Evolutionary conservation across 2,888 invertebrate genomes (phyloP).

Genomic region (Ochlodes sylvanus): DNA sequence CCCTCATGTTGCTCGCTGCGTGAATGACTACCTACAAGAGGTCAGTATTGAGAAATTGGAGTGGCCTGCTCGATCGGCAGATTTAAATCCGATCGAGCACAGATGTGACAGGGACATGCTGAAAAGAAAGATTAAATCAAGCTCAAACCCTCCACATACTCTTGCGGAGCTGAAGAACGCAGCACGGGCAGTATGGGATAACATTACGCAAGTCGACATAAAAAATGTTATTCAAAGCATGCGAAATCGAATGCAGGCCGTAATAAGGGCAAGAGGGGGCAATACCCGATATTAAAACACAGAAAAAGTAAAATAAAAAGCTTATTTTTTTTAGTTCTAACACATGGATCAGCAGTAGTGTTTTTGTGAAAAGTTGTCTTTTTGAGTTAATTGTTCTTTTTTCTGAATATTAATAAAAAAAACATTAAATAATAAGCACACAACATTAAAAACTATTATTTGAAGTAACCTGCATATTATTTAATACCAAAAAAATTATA

Average conservation of each 20-base stretch:
- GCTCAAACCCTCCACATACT: conserved; percentile 3
- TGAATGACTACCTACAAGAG: conserved; percentile 26
- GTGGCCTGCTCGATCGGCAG: conserved; percentile 42
- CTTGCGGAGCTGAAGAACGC: not conserved
- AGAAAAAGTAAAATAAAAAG: no score
- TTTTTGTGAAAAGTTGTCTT: no score
- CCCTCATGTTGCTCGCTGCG: conserved; percentile 19
- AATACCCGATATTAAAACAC: no score
- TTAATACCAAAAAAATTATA: no score
- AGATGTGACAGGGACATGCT: conserved; percentile 38
- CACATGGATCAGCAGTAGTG: no score
- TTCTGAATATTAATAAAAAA: no score
- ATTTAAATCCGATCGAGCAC: conserved; percentile 44
- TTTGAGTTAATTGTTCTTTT: no score
- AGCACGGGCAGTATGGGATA: not conserved
- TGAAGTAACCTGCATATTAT: no score
- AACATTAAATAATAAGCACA: no score
- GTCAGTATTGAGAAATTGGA: conserved; percentile 36
- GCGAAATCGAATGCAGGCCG: conserved; percentile 31
- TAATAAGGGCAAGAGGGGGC: conserved; percentile 40
- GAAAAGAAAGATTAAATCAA: conserved; percentile 7
- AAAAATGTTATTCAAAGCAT: conserved; percentile 25
- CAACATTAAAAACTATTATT: no score
- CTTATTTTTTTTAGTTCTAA: no score
- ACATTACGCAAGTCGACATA: conserved; percentile 34